These are phyloP conservation scores for Hesperophylax magnus DNA, from an alignment of 1,140 invertebrate genomes.

Conservation along the genomic window DNA sequence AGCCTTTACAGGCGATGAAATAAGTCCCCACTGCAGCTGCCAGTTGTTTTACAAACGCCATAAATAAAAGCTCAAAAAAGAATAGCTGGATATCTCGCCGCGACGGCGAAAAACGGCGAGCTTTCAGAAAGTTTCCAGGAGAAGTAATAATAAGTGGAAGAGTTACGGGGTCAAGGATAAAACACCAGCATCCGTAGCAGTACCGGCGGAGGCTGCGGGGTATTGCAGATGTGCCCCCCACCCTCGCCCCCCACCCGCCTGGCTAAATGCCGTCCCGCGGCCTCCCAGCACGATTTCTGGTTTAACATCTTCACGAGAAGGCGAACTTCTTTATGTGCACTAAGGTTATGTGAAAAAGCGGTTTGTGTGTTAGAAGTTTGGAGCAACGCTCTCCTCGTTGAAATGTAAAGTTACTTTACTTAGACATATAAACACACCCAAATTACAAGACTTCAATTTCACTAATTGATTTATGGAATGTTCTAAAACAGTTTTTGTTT, in stretches of 20 bases:
- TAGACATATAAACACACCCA: neutral
- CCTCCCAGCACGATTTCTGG: slow-evolving; percentile 28
- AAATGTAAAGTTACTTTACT: neutral
- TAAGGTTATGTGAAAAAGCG: no score
- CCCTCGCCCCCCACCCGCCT: neutral
- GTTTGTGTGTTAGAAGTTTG: no score
- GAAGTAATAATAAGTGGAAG: neutral
- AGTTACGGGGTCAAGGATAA: slow-evolving; percentile 38
- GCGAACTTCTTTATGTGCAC: slow-evolving; percentile 20
- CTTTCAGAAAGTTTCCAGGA: neutral
- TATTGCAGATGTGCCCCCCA: slow-evolving; percentile 21
- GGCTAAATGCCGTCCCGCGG: neutral
- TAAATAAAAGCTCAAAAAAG: slow-evolving; percentile 7
- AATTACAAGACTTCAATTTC: no score
- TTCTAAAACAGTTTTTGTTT: no score
- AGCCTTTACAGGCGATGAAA: no score
- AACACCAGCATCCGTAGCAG: slow-evolving; percentile 29
- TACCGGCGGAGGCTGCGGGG: slow-evolving; percentile 9
- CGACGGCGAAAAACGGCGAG: neutral
- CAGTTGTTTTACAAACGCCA: neutral
- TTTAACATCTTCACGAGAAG: slow-evolving; percentile 34
- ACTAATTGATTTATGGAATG: no score
- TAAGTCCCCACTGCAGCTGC: neutral
- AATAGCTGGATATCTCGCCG: neutral
- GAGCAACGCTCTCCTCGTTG: neutral